These are phyloP conservation scores for Catocala nupta DNA, from an alignment of 2,888 invertebrate genomes.

Conservation along the genomic window DNA sequence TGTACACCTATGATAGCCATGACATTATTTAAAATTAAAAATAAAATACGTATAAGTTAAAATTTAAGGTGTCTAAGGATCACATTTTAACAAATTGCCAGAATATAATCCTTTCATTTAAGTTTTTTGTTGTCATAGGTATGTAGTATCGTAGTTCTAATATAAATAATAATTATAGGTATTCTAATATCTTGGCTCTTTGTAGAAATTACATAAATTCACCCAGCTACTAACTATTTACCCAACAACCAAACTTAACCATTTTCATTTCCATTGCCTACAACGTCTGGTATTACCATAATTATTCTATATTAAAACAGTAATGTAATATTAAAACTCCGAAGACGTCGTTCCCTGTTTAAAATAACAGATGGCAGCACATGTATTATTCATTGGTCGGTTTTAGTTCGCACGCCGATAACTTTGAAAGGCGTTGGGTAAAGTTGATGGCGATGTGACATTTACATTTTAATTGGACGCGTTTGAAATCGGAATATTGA, in stretches of 20 bases:
- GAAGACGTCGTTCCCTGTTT: conserved; percentile 71
- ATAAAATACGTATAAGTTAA: too few species aligned
- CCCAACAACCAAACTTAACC: conserved; percentile 11
- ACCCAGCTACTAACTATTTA: conserved; percentile 3
- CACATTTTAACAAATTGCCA: too few species aligned
- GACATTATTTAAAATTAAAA: too few species aligned
- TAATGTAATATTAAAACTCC: conserved; percentile 66
- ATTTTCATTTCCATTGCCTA: conserved; percentile 42
- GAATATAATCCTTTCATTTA: too few species aligned
- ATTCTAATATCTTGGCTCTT: neutral
- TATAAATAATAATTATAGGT: too few species aligned
- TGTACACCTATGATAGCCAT: too few species aligned
- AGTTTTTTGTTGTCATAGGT: too few species aligned
- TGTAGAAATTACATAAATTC: conserved; percentile 1
- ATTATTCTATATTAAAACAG: conserved; percentile 59
- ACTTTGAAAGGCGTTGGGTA: conserved; percentile 63
- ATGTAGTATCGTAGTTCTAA: too few species aligned
- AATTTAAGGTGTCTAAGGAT: too few species aligned
- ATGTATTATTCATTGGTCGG: conserved; percentile 78
- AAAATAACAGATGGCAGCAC: conserved; percentile 77
- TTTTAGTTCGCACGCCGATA: conserved; percentile 70
- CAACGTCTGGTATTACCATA: conserved; percentile 48
- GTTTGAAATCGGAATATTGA: conserved; percentile 53
- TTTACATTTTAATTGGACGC: conserved; percentile 78
- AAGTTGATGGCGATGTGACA: conserved; percentile 64